A percentile compares a stretch with the other conserved stretches of the same genome.
Evolutionary conservation across 2,797 vertebrate species (phyloP).

Genomic region (Falco concolor): DNA sequence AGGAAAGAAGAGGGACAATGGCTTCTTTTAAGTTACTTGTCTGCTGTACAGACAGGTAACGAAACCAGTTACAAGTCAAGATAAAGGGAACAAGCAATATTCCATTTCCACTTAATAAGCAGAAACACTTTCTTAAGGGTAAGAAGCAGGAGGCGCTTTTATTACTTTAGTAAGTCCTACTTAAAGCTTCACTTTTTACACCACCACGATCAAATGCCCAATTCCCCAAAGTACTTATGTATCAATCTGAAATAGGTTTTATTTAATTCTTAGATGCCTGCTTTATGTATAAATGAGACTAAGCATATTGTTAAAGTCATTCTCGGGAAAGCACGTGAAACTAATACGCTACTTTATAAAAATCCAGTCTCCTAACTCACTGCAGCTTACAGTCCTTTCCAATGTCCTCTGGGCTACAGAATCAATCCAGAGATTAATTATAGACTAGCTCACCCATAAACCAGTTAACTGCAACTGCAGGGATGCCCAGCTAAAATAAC

Average conservation of each 20-base stretch:
- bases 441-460: background rate
- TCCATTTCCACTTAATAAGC: background rate
- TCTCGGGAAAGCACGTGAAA: background rate
- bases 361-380: background rate
- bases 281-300: background rate
- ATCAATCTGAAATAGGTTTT: background rate
- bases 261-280: background rate
- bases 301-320: background rate
- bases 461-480: background rate
- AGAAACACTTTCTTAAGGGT: background rate
- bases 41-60: background rate
- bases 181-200: background rate
- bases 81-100: background rate
- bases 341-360: background rate
- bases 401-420: background rate
- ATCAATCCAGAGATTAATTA: background rate
- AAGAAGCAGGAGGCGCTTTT: background rate
- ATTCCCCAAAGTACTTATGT: background rate
- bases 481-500: background rate
- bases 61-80: background rate
- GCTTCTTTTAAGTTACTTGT: background rate
- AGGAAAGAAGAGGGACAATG: background rate
- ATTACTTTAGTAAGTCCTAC: background rate
- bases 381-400: background rate
- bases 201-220: background rate